Evolutionary conservation across 2,797 vertebrate species (phyloP), one percentile per base, ranked within the genome.

Genomic region (Champsocephalus gunnari): DNA sequence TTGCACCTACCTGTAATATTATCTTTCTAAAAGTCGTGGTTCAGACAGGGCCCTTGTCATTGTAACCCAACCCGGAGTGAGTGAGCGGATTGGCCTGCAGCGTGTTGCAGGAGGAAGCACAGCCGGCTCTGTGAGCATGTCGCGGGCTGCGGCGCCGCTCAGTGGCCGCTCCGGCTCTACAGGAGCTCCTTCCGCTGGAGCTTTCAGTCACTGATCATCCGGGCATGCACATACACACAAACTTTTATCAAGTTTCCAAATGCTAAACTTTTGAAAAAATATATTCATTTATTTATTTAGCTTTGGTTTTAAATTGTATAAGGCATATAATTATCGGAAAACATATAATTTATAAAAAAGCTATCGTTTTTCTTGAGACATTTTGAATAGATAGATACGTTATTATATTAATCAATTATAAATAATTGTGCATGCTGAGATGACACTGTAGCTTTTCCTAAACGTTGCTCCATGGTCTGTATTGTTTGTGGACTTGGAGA

Each of bases 1-100:
- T 96, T 94, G 96, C 95, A 97, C 96, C 96, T 90, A 97, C 96
- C 96, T 96, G 96, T 96, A 96, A 97, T 97, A 96, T 97, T 95
- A 95, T 97, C 97, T 96, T 97, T 96, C 94, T 96, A 96, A 96
- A 96, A 96, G 95, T 96, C 95, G 94, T 87, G 84, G 95, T 96
- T 96, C 92, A 90, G 80, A 84, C 96, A 94, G 94, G 95, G 95
- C 95, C 94, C 96, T 94, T 94, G 95, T 96, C 95, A 95, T 94
- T 95, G 96, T 96, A 96, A 97, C 95, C 96, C 96, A 94, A 96
- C 96, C 95, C 95, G 94, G 84, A 82, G 78, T 5, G 63, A 58
- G 80, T 3, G 67, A 68, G 79, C 59, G 72, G 80, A 55, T 77
- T 64, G 80, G 88, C 80, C 84, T 28, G 74, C 84, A 66, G 79